Conservation (phyloP, 2,888 invertebrate species). For the Diarsia mendica region DNA sequence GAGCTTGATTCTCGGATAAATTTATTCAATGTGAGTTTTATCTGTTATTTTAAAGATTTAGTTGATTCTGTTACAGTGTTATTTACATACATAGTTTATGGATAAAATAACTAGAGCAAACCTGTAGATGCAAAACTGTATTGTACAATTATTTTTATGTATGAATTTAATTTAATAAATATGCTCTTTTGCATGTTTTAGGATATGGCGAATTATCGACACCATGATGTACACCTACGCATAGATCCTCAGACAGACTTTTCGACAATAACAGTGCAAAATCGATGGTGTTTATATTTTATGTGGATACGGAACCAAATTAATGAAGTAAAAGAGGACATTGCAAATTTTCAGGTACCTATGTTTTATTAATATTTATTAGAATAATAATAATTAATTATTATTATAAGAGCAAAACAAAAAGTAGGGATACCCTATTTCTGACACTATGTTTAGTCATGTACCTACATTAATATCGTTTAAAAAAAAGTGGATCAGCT, state of each 20-base stretch:
- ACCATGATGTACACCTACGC: conserved; percentile 35
- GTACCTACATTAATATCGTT: too few relatives aligned
- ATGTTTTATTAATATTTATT: conserved; percentile 25
- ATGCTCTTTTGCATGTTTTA: conserved; percentile 49
- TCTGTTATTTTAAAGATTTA: background rate
- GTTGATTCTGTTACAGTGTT: background rate
- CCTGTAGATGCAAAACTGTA: too few relatives aligned
- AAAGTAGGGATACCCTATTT: background rate
- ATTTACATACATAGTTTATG: background rate
- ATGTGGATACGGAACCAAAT: conserved; percentile 72
- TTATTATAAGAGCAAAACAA: background rate
- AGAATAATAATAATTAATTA: too few relatives aligned
- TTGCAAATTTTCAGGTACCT: conserved; percentile 74
- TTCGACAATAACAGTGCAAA: conserved; percentile 54
- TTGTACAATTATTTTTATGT: background rate
- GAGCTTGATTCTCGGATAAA: conserved; percentile 68
- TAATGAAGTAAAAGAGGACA: conserved; percentile 60
- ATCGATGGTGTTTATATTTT: conserved; percentile 82
- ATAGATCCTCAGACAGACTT: conserved; percentile 51
- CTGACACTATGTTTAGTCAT: background rate
- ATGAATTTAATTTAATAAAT: background rate
- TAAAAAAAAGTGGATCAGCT: too few relatives aligned
- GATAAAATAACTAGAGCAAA: too few relatives aligned
- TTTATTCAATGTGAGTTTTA: conserved; percentile 74
- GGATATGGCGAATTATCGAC: conserved; percentile 69